A percentile compares a stretch with the other conserved stretches of the same genome.
Evolutionary conservation across 2,113 vertebrate species (phyloP).

Genomic region (Scolopax mira): DNA sequence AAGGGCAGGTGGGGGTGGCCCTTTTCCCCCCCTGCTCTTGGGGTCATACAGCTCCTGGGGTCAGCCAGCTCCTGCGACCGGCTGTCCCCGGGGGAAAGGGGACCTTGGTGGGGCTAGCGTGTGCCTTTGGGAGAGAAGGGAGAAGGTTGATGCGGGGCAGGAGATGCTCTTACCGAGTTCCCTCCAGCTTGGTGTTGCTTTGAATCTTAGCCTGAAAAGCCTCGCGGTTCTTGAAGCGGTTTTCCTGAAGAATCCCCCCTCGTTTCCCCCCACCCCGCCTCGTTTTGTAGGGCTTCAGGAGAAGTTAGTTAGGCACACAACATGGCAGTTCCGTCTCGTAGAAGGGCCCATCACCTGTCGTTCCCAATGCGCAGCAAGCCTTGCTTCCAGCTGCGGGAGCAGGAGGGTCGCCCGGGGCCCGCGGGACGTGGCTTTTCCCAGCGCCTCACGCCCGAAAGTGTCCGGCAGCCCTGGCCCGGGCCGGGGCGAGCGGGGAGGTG

Average conservation of each 20-base stretch:
- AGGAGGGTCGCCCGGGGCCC: not conserved
- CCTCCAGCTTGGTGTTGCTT: not conserved
- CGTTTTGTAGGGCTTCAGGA: not conserved
- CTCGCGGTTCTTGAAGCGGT: not conserved
- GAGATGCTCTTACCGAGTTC: not conserved
- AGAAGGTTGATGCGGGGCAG: not conserved
- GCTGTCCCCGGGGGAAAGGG: accelerated
- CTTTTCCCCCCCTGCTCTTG: accelerated
- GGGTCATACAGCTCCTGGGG: too few relatives aligned
- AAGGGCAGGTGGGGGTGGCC: not conserved
- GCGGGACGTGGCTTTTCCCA: not conserved
- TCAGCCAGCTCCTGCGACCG: not conserved
- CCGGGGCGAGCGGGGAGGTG: not conserved
- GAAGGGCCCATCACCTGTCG: not conserved
- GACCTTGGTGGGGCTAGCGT: accelerated
- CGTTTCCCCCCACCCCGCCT: too few relatives aligned
- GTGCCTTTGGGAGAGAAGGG: not conserved
- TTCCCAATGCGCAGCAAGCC: accelerated
- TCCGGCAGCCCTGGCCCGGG: not conserved
- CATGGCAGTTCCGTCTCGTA: not conserved
- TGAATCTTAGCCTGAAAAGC: not conserved
- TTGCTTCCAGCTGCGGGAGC: not conserved
- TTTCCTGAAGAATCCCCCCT: not conserved
- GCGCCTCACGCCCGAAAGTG: not conserved
- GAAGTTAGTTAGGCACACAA: not conserved